Evolutionary conservation across 2,888 invertebrate genomes (phyloP).

Genomic region (Aricia artaxerxes): DNA sequence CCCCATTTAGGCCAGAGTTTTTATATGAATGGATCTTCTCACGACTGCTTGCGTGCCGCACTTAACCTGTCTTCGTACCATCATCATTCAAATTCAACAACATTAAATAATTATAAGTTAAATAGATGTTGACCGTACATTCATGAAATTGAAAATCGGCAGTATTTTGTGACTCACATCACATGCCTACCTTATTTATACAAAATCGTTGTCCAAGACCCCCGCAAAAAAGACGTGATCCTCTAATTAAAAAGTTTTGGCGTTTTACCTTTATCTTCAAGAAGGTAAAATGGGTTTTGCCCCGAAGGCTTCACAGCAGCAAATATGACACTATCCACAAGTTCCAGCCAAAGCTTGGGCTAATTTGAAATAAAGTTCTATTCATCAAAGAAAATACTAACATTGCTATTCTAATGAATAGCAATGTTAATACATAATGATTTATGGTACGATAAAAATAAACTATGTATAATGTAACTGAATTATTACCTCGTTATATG

Average conservation of each 20-base stretch:
- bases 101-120: background rate
- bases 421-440: background rate
- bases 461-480: background rate
- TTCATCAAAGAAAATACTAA: conserved; percentile 5
- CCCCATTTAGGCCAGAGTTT: conserved; percentile 40
- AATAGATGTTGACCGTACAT: background rate
- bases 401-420: background rate
- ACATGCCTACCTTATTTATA: background rate
- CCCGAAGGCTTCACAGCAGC: no score
- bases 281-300: no score
- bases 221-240: background rate
- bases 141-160: background rate
- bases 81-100: background rate
- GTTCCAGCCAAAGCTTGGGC: no score
- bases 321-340: no score
- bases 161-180: background rate
- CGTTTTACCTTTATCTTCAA: no score
- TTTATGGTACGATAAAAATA: conserved; percentile 1
- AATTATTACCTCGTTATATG: background rate
- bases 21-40: conserved; percentile 30
- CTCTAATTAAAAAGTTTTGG: no score
- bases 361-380: background rate
- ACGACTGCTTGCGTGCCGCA: conserved; percentile 25
- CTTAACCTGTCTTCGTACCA: background rate
- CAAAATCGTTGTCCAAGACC: background rate